A percentile compares a stretch with the other conserved stretches of the same genome.
Evolutionary conservation across 2,113 vertebrate species (phyloP).

Genomic region (Rallus limicola): DNA sequence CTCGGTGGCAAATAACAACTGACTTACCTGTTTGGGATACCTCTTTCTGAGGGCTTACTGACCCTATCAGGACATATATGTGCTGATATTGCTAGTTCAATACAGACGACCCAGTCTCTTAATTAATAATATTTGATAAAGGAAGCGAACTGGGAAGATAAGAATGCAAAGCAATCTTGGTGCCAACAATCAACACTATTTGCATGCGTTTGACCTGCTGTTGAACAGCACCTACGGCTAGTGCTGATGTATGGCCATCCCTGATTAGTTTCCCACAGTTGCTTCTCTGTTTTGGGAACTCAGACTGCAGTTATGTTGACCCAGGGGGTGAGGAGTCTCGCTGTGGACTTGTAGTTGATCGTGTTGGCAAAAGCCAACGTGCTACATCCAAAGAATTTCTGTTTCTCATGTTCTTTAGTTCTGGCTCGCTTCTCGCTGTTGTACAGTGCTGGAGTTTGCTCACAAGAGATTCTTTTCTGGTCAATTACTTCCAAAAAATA

Average conservation of each 20-base stretch:
- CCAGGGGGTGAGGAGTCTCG: neutral
- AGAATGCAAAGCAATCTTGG: neutral
- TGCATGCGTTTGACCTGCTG: neutral
- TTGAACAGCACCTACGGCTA: neutral
- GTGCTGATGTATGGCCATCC: no score
- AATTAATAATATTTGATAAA: neutral
- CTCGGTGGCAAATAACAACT: neutral
- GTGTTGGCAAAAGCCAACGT: neutral
- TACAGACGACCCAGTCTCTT: neutral
- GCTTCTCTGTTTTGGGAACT: neutral
- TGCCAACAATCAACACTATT: neutral
- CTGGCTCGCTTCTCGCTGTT: neutral
- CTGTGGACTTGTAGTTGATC: neutral
- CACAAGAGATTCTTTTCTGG: neutral
- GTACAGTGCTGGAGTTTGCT: neutral
- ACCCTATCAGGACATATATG: neutral
- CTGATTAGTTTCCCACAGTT: neutral
- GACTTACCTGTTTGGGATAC: neutral
- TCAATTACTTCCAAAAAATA: neutral
- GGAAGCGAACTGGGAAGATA: neutral
- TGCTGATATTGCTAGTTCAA: neutral
- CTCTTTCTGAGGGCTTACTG: neutral
- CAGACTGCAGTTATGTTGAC: neutral
- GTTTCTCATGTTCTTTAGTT: neutral
- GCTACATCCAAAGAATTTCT: neutral